Evolutionary conservation across 2,888 invertebrate genomes (phyloP), one percentile per base, ranked within the genome.

Genomic region (Rotaria macrura): DNA sequence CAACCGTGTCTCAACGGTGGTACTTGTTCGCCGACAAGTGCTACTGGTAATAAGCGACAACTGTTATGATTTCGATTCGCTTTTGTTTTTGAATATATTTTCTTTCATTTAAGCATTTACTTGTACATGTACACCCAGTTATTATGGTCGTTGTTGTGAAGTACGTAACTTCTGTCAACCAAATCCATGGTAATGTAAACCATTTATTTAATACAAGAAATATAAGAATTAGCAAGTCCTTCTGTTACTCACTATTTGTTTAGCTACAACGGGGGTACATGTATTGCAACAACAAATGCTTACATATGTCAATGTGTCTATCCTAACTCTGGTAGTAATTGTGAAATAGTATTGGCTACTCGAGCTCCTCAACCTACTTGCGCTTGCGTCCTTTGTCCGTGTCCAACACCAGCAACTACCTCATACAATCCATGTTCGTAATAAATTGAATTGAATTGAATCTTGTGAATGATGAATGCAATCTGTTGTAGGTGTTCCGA

Each of bases 1-100:
- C 72, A 84, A n/a, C 86, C 86, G 47, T 86, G 86, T 74, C 74
- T 84, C 20, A 86, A 86, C 52, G 86, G 84, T 23, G 86, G 86
- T n/a, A 54, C 29, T 29, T 86, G 86, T 57, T 47, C 29, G 5
- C 20, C 83, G 12, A 52, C 85, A 4, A 57, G 85, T 57, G 52
- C 83, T 38, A 65, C 83, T 12, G 83, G 85, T 29, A 83, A 83
- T 4, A 57, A 83, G 5, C 17, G 0, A 17, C 14, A 65, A 5
- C 29, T 65, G 14, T 14, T 14, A 65, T 55, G 4, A 55, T n/a
- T 55, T 55, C 2, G 6, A 40, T 7, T 29, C 14, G 10, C 20
- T 29, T 40, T 47, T 49, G n/a, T n/a, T n/a, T n/a, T n/a, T n/a
- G n/a, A n/a, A n/a, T n/a, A n/a, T n/a, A n/a, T n/a, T n/a, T n/a